Conservation (phyloP, 2,888 invertebrate genomes). For the Meganola albula region DNA sequence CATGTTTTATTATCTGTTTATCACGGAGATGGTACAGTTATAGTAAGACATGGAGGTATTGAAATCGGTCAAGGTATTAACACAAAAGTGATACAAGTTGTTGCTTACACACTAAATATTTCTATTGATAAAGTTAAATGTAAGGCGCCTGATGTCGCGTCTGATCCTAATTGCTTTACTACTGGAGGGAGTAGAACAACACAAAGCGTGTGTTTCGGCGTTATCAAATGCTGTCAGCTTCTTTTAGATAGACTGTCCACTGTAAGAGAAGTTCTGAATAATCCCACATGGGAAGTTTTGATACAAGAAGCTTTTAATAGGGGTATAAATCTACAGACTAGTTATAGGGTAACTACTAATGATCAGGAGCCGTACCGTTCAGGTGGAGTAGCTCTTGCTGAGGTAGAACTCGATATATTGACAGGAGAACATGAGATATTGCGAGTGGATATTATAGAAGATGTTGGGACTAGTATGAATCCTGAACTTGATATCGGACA, state of each 20-base stretch:
- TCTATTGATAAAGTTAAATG: constrained; percentile 80
- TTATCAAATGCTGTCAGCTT: constrained; percentile 70
- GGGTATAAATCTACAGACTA: constrained; percentile 54
- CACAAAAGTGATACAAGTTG: constrained; percentile 82
- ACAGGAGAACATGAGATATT: constrained; percentile 82
- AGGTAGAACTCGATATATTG: constrained; percentile 85
- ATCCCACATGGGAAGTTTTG: constrained; percentile 73
- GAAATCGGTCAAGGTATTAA: constrained; percentile 90
- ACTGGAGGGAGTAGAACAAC: constrained; percentile 81
- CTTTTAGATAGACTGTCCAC: constrained; percentile 65
- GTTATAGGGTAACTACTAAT: constrained; percentile 40
- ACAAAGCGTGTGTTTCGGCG: constrained; percentile 41
- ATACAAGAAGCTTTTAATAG: constrained; percentile 61
- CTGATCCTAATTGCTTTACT: constrained; percentile 79
- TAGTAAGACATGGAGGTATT: constrained; percentile 83
- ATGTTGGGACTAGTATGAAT: constrained; percentile 81
- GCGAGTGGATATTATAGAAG: constrained; percentile 82
- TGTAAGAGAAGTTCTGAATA: constrained; percentile 51
- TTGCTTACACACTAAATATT: constrained; percentile 81
- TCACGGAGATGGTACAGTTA: constrained; percentile 83
- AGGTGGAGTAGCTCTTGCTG: constrained; percentile 78
- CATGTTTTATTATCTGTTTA: constrained; percentile 82
- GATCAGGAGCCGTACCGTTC: constrained; percentile 49
- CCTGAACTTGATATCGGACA: constrained; percentile 83
- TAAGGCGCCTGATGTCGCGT: constrained; percentile 79